phyloP scores from a whole-genome alignment of 2,797 vertebrate genomes.

The Gymnoscopelus microlampas region DNA sequence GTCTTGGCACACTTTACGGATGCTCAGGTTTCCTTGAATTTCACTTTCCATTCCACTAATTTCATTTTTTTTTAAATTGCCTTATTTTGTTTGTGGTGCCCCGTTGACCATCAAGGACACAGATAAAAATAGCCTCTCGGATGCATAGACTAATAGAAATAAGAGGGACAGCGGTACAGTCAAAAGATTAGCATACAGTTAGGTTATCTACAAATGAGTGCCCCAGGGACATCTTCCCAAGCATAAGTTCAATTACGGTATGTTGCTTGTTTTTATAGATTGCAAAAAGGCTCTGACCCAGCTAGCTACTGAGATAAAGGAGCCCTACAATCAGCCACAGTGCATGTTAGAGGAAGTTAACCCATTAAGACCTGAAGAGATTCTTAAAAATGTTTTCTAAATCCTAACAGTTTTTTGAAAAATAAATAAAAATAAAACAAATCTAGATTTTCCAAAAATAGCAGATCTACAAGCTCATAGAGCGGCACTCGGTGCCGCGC shows the following conservation, averaged over 20 bases:
- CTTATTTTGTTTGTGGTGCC: not conserved
- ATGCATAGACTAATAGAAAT: not conserved
- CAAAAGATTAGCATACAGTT: not conserved
- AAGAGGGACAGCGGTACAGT: not conserved
- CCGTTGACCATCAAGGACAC: not conserved
- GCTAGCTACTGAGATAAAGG: slow-evolving; percentile 3
- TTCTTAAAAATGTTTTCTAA: too few species aligned
- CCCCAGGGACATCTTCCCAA: slow-evolving; percentile 6
- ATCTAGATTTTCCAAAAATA: too few species aligned
- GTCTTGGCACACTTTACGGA: not conserved
- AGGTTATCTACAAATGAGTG: slow-evolving; percentile 11
- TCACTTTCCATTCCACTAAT: not conserved
- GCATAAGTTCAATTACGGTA: slow-evolving; percentile 14
- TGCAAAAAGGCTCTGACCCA: slow-evolving; percentile 16
- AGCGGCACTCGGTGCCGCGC: too few species aligned
- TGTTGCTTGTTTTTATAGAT: slow-evolving; percentile 31
- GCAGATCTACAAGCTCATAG: too few species aligned
- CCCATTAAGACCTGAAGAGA: too few species aligned
- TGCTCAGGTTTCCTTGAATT: not conserved
- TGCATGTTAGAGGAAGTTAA: slow-evolving; percentile 1
- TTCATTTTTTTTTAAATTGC: not conserved
- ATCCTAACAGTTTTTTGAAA: too few species aligned
- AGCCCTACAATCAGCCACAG: not conserved
- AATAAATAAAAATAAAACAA: too few species aligned
- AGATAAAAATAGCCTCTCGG: not conserved